Base-by-base conservation (phyloP, 2,113 vertebrate species). In the Loxodonta africana region DNA sequence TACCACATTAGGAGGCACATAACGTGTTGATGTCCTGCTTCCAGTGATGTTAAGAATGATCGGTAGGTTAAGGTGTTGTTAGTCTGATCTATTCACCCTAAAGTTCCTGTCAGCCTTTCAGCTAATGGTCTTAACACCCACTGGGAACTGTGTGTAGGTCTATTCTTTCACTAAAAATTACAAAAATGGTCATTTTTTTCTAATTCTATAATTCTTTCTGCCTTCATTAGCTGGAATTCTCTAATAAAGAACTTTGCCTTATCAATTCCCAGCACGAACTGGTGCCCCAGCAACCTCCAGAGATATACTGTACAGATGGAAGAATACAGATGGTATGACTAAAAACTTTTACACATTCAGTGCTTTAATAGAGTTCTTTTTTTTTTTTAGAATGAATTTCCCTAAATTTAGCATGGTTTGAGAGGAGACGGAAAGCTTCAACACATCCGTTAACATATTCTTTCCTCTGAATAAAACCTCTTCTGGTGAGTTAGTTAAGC, bases 401-500 rank as follows among this genome's bases (percentile, higher is more conserved):
- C n/a, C 53, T 91, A 0, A 51, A 95, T 63, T 83, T 69, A 95
- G 86, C 90, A 92, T 73, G 15, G 48, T 57, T 81, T 87, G 60
- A 88, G 12, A 51, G 92, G 30, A 88, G 63, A 92, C 71, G 7
- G 92, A 88, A 93, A 60, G 33, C 65, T 20, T 17, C 86, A 14
- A 87, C 62, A 48, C 63, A 91, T 53, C 95, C 60, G 33, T 85
- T 82, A 94, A 71, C 69, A 67, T 2, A 57, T 30, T 44, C 46
- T 95, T 62, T 73, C 74, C 65, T 87, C 92, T 63, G 83, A 92
- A 81, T 92, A 96, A 86, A 96, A 94, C 33, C 60, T 94, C 28
- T 82, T 71, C 44, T 51, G 44, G 28, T 76, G 67, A 44, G 33
- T 81, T 76, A 63, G 78, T n/a, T 74, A 37, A 92, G 46, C 78